Percentiles rank a stretch among this genome's conserved stretches.
Evolutionary conservation across 2,888 invertebrate species (phyloP).

Genomic region (Drosophila gaucha): DNA sequence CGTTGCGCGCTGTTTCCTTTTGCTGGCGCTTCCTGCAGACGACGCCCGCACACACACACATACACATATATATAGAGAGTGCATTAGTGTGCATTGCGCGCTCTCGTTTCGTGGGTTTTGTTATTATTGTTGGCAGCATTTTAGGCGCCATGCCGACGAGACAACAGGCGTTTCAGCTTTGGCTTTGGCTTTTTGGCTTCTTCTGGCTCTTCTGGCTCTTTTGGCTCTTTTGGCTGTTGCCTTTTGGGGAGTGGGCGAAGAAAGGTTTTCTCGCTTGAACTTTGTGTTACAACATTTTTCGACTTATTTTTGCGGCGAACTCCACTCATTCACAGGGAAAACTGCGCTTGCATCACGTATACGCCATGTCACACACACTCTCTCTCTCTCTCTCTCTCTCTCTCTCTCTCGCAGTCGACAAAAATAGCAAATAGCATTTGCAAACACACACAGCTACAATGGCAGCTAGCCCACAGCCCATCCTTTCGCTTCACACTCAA

Average conservation of each 20-base stretch:
- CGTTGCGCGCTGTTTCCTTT: conserved; percentile 80
- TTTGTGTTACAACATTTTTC: conserved; percentile 66
- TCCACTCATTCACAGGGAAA: conserved; percentile 48
- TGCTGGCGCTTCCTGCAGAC: conserved; percentile 68
- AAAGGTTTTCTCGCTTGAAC: conserved; percentile 66
- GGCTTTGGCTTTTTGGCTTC: conserved; percentile 37
- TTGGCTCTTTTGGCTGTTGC: conserved; percentile 24
- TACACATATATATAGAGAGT: neutral
- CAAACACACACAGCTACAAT: conserved; percentile 12
- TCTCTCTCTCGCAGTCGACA: conserved; percentile 35
- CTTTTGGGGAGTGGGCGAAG: conserved; percentile 49
- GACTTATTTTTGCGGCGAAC: conserved; percentile 70
- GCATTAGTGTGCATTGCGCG: conserved; percentile 45
- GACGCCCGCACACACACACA: conserved; percentile 36
- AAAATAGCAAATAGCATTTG: conserved; percentile 66
- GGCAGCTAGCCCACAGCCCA: conserved; percentile 1
- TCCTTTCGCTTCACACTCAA: neutral
- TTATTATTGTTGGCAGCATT: conserved; percentile 78
- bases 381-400: neutral
- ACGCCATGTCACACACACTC: conserved; percentile 24
- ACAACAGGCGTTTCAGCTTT: conserved; percentile 76
- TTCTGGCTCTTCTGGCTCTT: conserved; percentile 16
- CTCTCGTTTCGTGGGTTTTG: conserved; percentile 76
- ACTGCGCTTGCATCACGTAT: conserved; percentile 57
- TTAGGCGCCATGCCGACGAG: conserved; percentile 79